Percentiles rank a stretch among this genome's conserved stretches.
These are phyloP conservation scores for Octodon degus DNA, from an alignment of 2,113 vertebrate species.

Conservation along the genomic window DNA sequence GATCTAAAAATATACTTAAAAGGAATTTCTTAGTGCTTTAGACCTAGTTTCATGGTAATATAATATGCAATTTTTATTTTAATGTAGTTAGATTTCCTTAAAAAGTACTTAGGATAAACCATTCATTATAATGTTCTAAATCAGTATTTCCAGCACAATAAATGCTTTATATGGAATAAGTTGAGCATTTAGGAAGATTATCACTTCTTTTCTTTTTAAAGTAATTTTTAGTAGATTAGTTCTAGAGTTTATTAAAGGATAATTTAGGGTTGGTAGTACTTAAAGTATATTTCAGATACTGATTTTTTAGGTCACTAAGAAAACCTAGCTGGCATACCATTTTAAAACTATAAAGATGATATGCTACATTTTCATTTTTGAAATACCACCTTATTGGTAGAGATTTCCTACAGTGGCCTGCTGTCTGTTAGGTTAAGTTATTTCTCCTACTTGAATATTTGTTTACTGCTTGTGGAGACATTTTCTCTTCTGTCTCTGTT, in stretches of 20 bases:
- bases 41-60: background rate
- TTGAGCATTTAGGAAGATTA: constrained; percentile 21
- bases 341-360: constrained; percentile 10
- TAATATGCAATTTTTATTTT: background rate
- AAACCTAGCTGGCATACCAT: background rate
- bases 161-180: background rate
- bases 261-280: background rate
- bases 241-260: constrained; percentile 1
- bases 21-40: constrained; percentile 22
- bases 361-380: background rate
- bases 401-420: background rate
- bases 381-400: background rate
- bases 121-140: constrained; percentile 17
- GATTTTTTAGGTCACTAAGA: background rate
- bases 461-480: background rate
- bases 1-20: background rate
- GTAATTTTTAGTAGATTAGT: constrained; percentile 36
- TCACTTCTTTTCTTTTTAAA: background rate
- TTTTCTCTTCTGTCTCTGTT: background rate
- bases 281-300: background rate
- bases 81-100: background rate
- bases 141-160: constrained; percentile 3
- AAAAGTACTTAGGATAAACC: background rate
- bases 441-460: background rate
- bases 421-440: background rate